Percentiles rank a stretch among this genome's conserved stretches.
Conservation (phyloP, 2,113 vertebrate species). For the Pollimyrus isidori region DNA sequence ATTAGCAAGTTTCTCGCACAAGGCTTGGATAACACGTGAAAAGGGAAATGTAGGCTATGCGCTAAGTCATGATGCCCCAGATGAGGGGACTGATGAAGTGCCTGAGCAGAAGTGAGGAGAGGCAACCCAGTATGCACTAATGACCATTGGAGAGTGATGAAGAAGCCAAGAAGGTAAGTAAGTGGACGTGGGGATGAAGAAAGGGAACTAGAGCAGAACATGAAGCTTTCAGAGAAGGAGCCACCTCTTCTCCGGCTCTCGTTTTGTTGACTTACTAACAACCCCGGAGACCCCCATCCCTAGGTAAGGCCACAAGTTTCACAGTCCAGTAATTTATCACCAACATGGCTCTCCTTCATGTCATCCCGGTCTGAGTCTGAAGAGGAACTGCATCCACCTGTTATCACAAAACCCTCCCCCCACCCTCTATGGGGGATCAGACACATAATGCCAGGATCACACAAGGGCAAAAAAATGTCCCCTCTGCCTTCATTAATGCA, state of each 20-base stretch:
- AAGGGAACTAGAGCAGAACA: not conserved
- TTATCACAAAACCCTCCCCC: conserved; percentile 32
- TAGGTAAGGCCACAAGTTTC: not conserved
- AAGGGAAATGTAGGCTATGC: not conserved
- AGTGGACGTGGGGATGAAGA: not conserved
- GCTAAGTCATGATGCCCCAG: not conserved
- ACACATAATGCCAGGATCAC: conserved; percentile 86
- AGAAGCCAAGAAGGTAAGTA: not conserved
- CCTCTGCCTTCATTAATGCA: conserved; percentile 80
- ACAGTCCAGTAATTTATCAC: not conserved
- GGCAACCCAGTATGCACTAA: not conserved
- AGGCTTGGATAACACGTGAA: not conserved
- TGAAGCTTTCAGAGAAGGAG: not conserved
- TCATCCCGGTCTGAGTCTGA: not conserved
- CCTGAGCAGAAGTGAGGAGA: not conserved
- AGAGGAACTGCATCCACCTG: conserved; percentile 6
- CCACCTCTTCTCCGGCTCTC: not conserved
- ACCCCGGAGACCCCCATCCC: not conserved
- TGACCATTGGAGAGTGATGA: not conserved
- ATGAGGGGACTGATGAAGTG: not conserved
- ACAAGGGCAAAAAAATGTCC: conserved; percentile 69
- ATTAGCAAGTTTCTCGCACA: not conserved
- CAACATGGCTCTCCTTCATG: conserved; percentile 8
- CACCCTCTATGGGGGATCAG: conserved; percentile 69
- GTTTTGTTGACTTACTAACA: not conserved